Evolutionary conservation across 2,888 invertebrate species (phyloP), one percentile per base, ranked within the genome.

Genomic region (Drosophila robusta): DNA sequence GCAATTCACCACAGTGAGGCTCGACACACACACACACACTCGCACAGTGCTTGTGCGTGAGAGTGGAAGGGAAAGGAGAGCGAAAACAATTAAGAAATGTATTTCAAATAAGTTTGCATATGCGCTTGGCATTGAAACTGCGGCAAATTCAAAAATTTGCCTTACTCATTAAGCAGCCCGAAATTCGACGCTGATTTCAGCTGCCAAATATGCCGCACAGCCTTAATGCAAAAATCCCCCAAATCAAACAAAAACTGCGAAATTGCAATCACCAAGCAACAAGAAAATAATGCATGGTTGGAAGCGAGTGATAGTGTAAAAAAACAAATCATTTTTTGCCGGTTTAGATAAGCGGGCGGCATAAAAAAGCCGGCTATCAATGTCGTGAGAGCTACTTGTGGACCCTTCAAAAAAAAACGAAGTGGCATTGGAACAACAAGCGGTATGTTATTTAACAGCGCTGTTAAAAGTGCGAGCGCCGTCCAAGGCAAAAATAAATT

Each of bases 311-410:
- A 75, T 64, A 75, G 61, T 42, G 22, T 18, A 18, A 18, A 55
- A 46, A 51, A 63, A 58, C 57, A 65, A 68, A 49, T 46, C 24
- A 51, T 50, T 87, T 32, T 78, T 77, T 55, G 87, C 89, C 87
- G 89, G 87, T 89, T 74, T 72, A 68, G 89, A 89, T 89, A 89
- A 85, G 67, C 58, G 52, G 29, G 22, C 41, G 24, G 22, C 34
- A 44, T 39, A 61, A 39, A 64, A 64, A 79, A 32, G 79, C 85
- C 89, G 84, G 89, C 73, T 29, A 42, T 42, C 32, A 45, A 54
- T 47, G 44, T 45, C 9, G 29, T 16, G 51, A 62, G 64, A 63
- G 54, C 46, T 41, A 22, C 18, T 16, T 29, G 14, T 16, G 12
- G 22, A 16, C 34, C 12, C 8, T 18, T 22, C 38, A 11, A 42